Evolutionary conservation across 2,797 vertebrate genomes (phyloP).

Genomic region (Sebastes hubbsi): DNA sequence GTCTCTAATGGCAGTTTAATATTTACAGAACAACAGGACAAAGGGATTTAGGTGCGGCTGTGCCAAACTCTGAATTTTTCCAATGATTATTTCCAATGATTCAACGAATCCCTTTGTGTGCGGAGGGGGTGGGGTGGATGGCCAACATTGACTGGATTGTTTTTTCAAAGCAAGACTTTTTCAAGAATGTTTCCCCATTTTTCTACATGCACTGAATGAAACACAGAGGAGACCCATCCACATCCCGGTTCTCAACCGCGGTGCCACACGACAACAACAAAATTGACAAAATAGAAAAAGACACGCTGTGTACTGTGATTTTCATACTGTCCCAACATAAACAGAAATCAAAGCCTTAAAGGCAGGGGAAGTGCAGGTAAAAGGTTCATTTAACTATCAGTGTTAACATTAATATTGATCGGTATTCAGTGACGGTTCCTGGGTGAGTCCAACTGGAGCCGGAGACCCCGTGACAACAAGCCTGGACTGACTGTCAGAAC

Average conservation of each 20-base stretch:
- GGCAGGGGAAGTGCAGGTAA: too few relatives aligned
- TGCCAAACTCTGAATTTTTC: not conserved
- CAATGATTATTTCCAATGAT: not conserved
- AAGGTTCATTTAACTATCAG: not conserved
- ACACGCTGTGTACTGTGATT: not conserved
- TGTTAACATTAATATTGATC: not conserved
- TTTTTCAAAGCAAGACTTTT: not conserved
- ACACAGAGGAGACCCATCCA: not conserved
- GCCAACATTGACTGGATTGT: not conserved
- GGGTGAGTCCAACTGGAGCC: too few relatives aligned
- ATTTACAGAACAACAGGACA: not conserved
- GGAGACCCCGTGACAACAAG: too few relatives aligned
- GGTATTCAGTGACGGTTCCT: not conserved
- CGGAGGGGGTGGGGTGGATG: not conserved
- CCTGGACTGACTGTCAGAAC: too few relatives aligned
- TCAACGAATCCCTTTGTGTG: slow-evolving; percentile 3
- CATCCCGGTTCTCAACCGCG: not conserved
- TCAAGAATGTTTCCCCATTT: not conserved
- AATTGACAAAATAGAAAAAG: not conserved
- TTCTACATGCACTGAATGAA: not conserved
- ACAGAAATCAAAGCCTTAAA: not conserved
- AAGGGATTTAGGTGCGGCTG: not conserved
- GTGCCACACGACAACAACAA: not conserved
- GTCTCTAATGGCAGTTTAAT: not conserved
- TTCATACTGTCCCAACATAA: not conserved